Percentiles rank a stretch among this genome's conserved stretches.
These are phyloP conservation scores for Metellina segmentata DNA, from an alignment of 2,888 invertebrate species.

Conservation along the genomic window DNA sequence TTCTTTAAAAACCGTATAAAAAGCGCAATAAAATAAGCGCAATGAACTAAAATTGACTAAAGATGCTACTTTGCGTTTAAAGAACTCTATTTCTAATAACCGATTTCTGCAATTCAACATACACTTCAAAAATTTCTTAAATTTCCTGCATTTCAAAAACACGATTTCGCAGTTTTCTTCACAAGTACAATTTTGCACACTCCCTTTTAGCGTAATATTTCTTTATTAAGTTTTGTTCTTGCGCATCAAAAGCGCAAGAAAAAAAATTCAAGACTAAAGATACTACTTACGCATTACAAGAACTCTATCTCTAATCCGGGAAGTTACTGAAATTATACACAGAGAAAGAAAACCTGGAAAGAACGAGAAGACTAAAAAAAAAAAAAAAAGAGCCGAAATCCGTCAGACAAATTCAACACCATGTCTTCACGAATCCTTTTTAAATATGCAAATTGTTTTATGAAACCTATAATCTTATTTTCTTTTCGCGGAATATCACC, in stretches of 20 bases:
- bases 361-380: background rate
- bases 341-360: background rate
- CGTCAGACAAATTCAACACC: slow-evolving; percentile 35
- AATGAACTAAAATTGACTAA: too few relatives aligned
- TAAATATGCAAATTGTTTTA: slow-evolving; percentile 65
- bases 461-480: slow-evolving; percentile 66
- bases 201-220: background rate
- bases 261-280: background rate
- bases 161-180: too few relatives aligned
- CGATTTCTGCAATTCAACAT: too few relatives aligned
- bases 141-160: too few relatives aligned
- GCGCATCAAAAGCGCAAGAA: background rate
- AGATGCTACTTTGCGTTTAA: too few relatives aligned
- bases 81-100: too few relatives aligned
- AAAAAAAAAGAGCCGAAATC: background rate
- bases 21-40: too few relatives aligned
- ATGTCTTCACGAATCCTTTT: slow-evolving; percentile 39
- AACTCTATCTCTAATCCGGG: slow-evolving; percentile 22
- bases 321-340: slow-evolving; percentile 19
- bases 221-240: background rate
- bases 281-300: background rate
- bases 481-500: slow-evolving; percentile 11
- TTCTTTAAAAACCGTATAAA: too few relatives aligned
- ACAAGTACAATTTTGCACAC: too few relatives aligned
- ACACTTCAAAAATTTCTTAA: too few relatives aligned